Evolutionary conservation across 2,797 vertebrate species (phyloP).

Genomic region (Myiotriccus ornatus): DNA sequence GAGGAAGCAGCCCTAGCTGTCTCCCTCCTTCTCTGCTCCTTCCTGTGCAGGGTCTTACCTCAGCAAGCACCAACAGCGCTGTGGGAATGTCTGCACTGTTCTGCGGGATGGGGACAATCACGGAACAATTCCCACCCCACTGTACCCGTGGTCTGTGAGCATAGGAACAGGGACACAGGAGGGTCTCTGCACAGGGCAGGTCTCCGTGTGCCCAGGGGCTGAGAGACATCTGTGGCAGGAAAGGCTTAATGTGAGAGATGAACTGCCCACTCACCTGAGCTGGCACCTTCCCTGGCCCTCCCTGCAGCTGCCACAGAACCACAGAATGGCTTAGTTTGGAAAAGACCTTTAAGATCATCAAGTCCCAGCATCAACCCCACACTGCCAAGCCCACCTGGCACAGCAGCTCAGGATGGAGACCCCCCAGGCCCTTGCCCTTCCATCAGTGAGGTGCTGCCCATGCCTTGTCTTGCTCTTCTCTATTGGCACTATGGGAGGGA

Average conservation of each 20-base stretch:
- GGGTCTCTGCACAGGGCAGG: not conserved
- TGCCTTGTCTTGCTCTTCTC: not conserved
- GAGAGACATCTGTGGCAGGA: rapidly evolving
- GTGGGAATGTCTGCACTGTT: rapidly evolving
- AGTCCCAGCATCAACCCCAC: not conserved
- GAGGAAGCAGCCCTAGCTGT: not conserved
- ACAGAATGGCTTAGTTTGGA: rapidly evolving
- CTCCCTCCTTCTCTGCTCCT: not conserved
- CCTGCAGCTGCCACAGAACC: not conserved
- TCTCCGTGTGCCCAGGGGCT: not conserved
- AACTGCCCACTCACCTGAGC: not conserved
- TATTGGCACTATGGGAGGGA: rapidly evolving
- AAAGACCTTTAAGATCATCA: not conserved
- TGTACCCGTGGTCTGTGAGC: rapidly evolving
- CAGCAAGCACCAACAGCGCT: rapidly evolving
- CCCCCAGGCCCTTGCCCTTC: rapidly evolving
- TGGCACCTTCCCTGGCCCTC: not conserved
- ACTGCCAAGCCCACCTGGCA: not conserved
- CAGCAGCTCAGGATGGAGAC: not conserved
- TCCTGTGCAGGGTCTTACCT: rapidly evolving
- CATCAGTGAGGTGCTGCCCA: rapidly evolving
- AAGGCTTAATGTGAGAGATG: not conserved
- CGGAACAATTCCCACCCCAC: rapidly evolving
- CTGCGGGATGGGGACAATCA: rapidly evolving
- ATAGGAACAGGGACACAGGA: rapidly evolving